Evolutionary conservation across 2,888 invertebrate species (phyloP).

Genomic region (Nebria brevicollis): DNA sequence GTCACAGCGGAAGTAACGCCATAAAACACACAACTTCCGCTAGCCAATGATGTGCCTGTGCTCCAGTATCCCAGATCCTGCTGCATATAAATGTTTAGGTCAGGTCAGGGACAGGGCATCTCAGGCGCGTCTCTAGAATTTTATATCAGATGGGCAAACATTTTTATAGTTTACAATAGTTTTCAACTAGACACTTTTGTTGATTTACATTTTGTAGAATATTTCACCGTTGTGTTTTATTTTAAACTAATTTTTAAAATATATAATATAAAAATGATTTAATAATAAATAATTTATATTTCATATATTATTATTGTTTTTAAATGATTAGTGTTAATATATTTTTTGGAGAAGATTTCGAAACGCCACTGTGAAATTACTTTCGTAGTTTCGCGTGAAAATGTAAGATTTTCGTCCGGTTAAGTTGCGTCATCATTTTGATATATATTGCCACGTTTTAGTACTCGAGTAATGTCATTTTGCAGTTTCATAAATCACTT

Average conservation of each 20-base stretch:
- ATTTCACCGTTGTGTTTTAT: no score
- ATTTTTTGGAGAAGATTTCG: neutral
- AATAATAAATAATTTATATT: no score
- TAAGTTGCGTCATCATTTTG: neutral
- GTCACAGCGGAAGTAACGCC: slow-evolving; percentile 23
- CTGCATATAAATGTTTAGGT: slow-evolving; percentile 5
- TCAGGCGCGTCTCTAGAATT: neutral
- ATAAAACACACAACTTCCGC: slow-evolving; percentile 32
- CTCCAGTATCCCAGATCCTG: slow-evolving; percentile 4
- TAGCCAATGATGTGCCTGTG: neutral
- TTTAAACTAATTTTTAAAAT: no score
- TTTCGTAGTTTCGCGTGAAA: neutral
- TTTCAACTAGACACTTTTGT: no score
- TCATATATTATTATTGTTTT: no score
- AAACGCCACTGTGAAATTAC: neutral
- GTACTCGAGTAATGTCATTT: neutral
- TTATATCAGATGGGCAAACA: neutral
- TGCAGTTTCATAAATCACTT: neutral
- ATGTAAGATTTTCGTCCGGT: neutral
- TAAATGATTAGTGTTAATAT: no score
- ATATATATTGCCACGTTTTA: neutral
- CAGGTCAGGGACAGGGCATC: slow-evolving; percentile 32
- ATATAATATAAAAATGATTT: no score
- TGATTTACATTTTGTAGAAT: no score
- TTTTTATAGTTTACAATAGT: no score